Percentiles rank a stretch among this genome's conserved stretches.
Conservation (phyloP, 2,113 vertebrate genomes). For the Nansenia antarctica region DNA sequence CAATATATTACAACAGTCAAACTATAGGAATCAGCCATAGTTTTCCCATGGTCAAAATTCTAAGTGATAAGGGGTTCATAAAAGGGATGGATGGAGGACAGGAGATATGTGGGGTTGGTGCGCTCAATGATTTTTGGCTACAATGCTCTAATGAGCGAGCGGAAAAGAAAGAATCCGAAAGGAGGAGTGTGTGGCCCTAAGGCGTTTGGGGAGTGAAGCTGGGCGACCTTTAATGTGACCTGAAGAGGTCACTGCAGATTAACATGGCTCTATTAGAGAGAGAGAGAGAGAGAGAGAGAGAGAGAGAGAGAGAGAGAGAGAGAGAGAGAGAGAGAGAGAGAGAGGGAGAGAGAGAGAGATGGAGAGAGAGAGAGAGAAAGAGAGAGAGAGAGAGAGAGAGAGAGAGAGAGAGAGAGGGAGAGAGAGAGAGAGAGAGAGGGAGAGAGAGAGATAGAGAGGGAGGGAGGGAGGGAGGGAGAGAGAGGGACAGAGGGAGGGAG, state of each 20-base stretch:
- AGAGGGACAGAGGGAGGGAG: background rate
- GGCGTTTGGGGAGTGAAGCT: constrained; percentile 65
- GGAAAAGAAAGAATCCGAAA: constrained; percentile 42
- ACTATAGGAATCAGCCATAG: background rate
- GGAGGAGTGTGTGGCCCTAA: constrained; percentile 43
- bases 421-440: constrained; percentile 2
- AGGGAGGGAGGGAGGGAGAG: constrained; percentile 33
- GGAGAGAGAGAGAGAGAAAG: constrained; percentile 11
- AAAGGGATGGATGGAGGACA: constrained; percentile 24
- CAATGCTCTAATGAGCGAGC: constrained; percentile 26
- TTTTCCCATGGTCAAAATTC: background rate
- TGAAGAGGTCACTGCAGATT: constrained; percentile 74
- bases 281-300: constrained; percentile 36
- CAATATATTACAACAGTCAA: background rate
- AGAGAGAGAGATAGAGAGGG: constrained; percentile 29
- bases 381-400: constrained; percentile 8
- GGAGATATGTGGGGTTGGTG: background rate
- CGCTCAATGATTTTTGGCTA: constrained; percentile 22
- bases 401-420: background rate
- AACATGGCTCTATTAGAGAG: constrained; percentile 55
- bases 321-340: constrained; percentile 21
- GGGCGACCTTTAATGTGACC: constrained; percentile 77
- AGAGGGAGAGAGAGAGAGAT: background rate
- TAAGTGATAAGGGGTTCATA: constrained; percentile 20
- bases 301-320: constrained; percentile 17